phyloP scores from a whole-genome alignment of 2,888 invertebrate genomes.

The Oithona nana region DNA sequence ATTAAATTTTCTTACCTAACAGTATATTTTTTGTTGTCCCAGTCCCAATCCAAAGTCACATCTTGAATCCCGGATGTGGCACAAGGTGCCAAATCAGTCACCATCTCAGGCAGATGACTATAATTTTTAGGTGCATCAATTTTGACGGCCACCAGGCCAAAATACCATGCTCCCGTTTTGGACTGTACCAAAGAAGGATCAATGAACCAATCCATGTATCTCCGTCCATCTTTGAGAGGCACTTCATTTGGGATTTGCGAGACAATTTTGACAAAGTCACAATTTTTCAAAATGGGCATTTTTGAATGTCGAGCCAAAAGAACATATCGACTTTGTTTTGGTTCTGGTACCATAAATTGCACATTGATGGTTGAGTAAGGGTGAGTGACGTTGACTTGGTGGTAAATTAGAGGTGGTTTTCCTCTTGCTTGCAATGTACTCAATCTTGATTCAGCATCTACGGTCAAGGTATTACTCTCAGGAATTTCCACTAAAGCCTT shows the following conservation, averaged over 20 bases:
- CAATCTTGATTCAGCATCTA: background rate
- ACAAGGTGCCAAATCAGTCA: background rate
- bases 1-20: too few relatives aligned
- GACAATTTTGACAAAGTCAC: slow-evolving; percentile 5
- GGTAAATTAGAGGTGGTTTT: slow-evolving; percentile 15
- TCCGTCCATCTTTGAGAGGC: background rate
- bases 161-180: slow-evolving; percentile 4
- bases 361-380: slow-evolving; percentile 17
- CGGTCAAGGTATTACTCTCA: background rate
- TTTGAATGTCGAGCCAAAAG: background rate
- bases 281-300: slow-evolving; percentile 4
- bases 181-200: background rate
- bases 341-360: slow-evolving; percentile 9
- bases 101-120: background rate
- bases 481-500: background rate
- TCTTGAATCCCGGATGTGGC: background rate
- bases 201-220: slow-evolving; percentile 5
- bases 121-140: background rate
- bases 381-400: slow-evolving; percentile 12
- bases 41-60: background rate
- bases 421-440: background rate
- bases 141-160: background rate
- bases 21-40: background rate
- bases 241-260: background rate
- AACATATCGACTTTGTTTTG: background rate